Percentiles rank a stretch among this genome's conserved stretches.
Conservation (phyloP, 1,140 invertebrate genomes). For the Caenorhabditis latens region DNA sequence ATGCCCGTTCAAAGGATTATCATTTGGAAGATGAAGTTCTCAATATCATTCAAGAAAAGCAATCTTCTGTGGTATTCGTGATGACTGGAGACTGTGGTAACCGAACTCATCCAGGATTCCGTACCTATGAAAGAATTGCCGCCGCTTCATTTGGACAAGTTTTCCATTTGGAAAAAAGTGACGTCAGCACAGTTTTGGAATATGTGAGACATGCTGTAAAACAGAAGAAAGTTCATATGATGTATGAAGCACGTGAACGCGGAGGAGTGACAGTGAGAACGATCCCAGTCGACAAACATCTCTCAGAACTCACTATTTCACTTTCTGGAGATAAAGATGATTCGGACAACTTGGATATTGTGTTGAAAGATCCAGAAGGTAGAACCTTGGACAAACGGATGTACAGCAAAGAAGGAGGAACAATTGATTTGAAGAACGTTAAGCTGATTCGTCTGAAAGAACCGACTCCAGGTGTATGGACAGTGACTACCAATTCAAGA, state of each 20-base stretch:
- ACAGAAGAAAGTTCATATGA: conserved; percentile 72
- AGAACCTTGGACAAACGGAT: conserved; percentile 70
- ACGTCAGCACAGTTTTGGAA: conserved; percentile 82
- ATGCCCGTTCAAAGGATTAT: conserved; percentile 84
- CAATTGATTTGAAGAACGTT: conserved; percentile 80
- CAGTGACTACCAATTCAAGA: conserved; percentile 79
- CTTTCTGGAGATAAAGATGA: conserved; percentile 75
- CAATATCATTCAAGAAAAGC: conserved; percentile 83
- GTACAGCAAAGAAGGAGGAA: conserved; percentile 72
- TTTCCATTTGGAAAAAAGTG: conserved; percentile 83
- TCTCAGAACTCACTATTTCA: conserved; percentile 75
- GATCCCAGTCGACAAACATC: conserved; percentile 71
- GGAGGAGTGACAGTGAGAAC: conserved; percentile 67
- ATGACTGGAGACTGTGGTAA: conserved; percentile 85
- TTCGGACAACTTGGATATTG: conserved; percentile 74
- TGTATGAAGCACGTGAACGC: conserved; percentile 74
- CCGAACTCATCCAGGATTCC: conserved; percentile 81
- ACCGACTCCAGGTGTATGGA: conserved; percentile 82
- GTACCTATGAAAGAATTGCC: conserved; percentile 84
- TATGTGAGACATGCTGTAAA: conserved; percentile 72
- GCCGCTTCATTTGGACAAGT: conserved; percentile 85
- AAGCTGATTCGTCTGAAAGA: conserved; percentile 82
- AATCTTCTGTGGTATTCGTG: conserved; percentile 83
- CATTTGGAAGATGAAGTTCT: conserved; percentile 82
- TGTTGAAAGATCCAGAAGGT: conserved; percentile 74